Conservation (phyloP, 2,888 invertebrate genomes). For the Amiota mariae region DNA sequence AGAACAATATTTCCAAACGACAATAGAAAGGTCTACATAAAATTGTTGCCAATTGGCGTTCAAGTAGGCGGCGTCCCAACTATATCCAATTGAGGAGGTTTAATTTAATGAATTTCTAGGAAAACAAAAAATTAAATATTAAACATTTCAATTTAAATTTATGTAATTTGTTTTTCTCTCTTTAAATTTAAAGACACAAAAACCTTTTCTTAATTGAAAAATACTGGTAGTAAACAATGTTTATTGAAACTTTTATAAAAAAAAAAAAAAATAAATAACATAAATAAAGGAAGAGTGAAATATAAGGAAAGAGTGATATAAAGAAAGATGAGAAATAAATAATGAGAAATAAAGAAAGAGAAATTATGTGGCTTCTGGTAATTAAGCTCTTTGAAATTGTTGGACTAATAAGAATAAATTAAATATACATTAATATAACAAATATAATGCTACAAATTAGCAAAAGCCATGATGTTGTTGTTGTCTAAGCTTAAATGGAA, state of each 20-base stretch:
- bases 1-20: not conserved
- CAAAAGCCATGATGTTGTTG: not conserved
- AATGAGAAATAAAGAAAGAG: not conserved
- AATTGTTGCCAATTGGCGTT: no score
- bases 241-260: no score
- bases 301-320: not conserved
- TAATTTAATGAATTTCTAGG: no score
- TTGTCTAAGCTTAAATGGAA: not conserved
- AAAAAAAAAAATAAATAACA: not conserved
- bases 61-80: no score
- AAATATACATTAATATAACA: constrained; percentile 17
- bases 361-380: constrained; percentile 53
- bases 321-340: not conserved
- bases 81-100: no score
- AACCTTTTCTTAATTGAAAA: no score
- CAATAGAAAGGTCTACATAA: not conserved
- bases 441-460: constrained; percentile 16
- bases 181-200: no score
- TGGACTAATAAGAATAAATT: constrained; percentile 29
- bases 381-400: constrained; percentile 53
- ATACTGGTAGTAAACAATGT: no score
- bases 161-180: no score
- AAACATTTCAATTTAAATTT: no score
- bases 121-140: no score
- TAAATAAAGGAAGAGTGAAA: constrained; percentile 10